Base-by-base conservation (phyloP, 2,888 invertebrate genomes). In the Catocala sponsa region DNA sequence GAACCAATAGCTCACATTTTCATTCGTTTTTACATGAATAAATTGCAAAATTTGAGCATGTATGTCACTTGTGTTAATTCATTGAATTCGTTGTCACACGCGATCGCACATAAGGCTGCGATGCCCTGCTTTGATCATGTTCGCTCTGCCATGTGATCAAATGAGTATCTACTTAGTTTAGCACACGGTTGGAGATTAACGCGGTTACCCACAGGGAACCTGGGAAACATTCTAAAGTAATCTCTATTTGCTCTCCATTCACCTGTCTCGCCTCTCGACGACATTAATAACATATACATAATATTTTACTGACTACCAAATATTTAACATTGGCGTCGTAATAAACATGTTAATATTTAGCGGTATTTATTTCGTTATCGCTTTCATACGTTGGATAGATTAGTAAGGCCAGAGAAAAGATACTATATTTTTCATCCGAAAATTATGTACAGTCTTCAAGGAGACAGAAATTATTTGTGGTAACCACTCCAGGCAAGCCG, bases 101-200 rank as follows among this genome's bases (percentile, higher is more conserved):
- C 86, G 90, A 90, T 88, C 85, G 90, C 85, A 82, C 91, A 81
- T 76, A 80, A 83, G 86, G 81, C 84, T 78, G 75, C 74, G 81
- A 73, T 73, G 82, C 81, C 71, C 74, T 76, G 84, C 93, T 94
- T 94, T 94, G 93, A 94, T 93, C 93, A 79, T 90, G 91, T 86
- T 85, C 91, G 78, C 80, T 89, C 87, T 90, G 85, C 83, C 91
- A 88, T 92, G 82, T 89, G 87, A 91, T 92, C 88, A 88, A 87
- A 91, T 89, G 83, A 90, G 83, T 82, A 78, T 82, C 81, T 83
- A 84, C 85, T 82, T 83, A 83, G 81, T 76, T 79, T 75, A 80
- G 78, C 82, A 76, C 78, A 74, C 80, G 73, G 72, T 63, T 73
- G 74, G 74, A 81, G 83, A 79, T 79, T 78, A 78, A 76, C 74